Base-by-base conservation (phyloP, 2,113 vertebrate species). In the Mobula birostris region DNA sequence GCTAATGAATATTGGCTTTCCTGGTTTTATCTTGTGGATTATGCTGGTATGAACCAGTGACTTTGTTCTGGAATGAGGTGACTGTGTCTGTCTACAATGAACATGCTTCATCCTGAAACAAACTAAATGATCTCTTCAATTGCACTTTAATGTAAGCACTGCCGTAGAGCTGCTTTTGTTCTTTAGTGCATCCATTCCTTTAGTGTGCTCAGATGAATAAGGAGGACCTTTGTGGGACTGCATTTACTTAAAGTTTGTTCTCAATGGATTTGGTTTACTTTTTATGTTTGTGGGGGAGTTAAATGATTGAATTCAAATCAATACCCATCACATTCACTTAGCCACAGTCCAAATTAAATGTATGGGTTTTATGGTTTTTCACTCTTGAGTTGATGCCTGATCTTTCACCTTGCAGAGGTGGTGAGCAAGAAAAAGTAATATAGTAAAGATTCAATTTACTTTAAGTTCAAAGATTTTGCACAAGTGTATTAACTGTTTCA, bases 271-370 rank as follows among this genome's bases (percentile, higher is more conserved):
- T 74, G 66, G 66, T 93, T 93, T 93, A 93, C 68, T 93, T 93
- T 48, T 74, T 48, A 19, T 93, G 68, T 93, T 72, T 93, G 91
- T 93, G 68, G 70, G 61, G 36, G 91, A 76, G 74, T 56, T 72
- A 72, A 74, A 70, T 93, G 91, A 93, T 93, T 93, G 91, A 92
- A 27, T 21, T 93, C 91, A 56, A 74, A 93, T 93, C 91, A 93
- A 93, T 93, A 93, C 36, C 70, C 66, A 93, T 93, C 91, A 93
- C 70, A 76, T 93, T 93, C 91, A 56, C 91, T 93, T 93, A 56
- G 91, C 70, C 36, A 56, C 27, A 93, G 70, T 74, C 68, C 72
- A 68, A 76, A 11, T 93, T 93, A 40, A 93, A 93, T 56, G n/a
- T 11, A 93, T 27, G 21, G 91, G 9, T 48, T 74, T 93, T 32